These are phyloP conservation scores for Acanthochromis polyacanthus DNA, from an alignment of 2,113 vertebrate genomes.

Conservation along the genomic window DNA sequence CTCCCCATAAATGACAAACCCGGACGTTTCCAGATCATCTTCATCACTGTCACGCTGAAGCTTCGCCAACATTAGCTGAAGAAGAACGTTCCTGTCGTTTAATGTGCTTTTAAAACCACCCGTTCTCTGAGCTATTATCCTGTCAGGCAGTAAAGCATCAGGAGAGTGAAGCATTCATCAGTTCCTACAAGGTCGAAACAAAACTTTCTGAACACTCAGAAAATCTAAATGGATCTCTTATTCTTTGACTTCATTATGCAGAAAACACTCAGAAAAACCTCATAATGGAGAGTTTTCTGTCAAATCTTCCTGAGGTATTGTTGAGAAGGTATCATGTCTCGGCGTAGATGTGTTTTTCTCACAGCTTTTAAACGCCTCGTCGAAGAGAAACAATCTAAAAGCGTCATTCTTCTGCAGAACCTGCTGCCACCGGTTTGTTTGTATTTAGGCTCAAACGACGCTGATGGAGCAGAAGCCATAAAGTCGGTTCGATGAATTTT, in stretches of 20 bases:
- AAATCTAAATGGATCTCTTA: slow-evolving; percentile 1
- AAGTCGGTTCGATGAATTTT: slow-evolving; percentile 1
- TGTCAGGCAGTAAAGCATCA: slow-evolving; percentile 12
- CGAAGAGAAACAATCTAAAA: no score
- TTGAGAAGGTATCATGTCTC: no score
- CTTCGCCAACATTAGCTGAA: slow-evolving; percentile 10
- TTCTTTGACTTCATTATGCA: slow-evolving; percentile 1
- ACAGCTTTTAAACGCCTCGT: no score
- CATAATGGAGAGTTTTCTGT: background rate
- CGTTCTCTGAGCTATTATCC: slow-evolving; percentile 14
- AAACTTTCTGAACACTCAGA: slow-evolving; percentile 16
- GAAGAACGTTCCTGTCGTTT: slow-evolving; percentile 6
- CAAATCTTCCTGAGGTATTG: background rate
- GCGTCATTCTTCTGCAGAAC: no score
- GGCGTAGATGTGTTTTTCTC: no score
- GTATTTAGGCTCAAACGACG: background rate
- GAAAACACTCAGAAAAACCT: background rate
- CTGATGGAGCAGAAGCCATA: slow-evolving; percentile 1
- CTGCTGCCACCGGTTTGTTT: no score
- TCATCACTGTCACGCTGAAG: background rate
- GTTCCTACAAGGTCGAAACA: slow-evolving; percentile 27
- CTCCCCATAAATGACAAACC: background rate
- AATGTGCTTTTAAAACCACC: slow-evolving; percentile 21
- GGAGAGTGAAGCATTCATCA: slow-evolving; percentile 16
- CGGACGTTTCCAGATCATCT: slow-evolving; percentile 4